Base-by-base conservation (phyloP, 2,797 vertebrate species). In the Cuculus canorus region DNA sequence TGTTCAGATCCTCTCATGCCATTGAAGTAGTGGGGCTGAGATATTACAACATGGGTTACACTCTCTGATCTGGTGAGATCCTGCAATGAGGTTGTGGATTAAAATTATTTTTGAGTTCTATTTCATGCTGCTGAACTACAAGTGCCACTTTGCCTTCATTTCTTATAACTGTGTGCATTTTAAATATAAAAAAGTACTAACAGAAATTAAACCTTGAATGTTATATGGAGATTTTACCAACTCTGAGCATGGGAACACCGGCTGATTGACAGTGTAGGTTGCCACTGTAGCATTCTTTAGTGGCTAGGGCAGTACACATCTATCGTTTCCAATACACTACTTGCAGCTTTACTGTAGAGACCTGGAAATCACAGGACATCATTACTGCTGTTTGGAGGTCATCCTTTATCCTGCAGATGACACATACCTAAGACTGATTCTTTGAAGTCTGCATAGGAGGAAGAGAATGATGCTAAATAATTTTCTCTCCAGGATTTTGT, bases 371-470 rank as follows among this genome's bases (percentile, higher is more conserved):
- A 71, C 33, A 82, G 27, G 21, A 59, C 17, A 13, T 43, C 7
- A 0, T 32, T 79, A 5, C 28, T 87, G 15, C 10, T 77, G 4
- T 71, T 89, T 78, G 32, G 25, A 69, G 90, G 39, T 70, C 30
- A 21, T 33, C 11, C 14, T 24, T 52, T 59, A 9, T 57, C 17
- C 48, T 79, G 37, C 32, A 63, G 22, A 52, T 88, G 48, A 45
- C 12, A 11, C 0, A 0, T 30, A 35, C 5, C 14, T 22, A 37
- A 43, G 65, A 35, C 15, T 48, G 32, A 53, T 25, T 48, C 47
- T 73, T 7, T 69, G 68, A 45, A 79, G 14, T 23, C 27, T 85
- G 10, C 52, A 0, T 5, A 45, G 28, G 30, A 54, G n/a, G 61
- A 77, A 6, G 17, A 39, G 22, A 83, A 60, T 13, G 10, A 21